Conservation (phyloP, 2,888 invertebrate species). For the Rhamphomyia laevipes region DNA sequence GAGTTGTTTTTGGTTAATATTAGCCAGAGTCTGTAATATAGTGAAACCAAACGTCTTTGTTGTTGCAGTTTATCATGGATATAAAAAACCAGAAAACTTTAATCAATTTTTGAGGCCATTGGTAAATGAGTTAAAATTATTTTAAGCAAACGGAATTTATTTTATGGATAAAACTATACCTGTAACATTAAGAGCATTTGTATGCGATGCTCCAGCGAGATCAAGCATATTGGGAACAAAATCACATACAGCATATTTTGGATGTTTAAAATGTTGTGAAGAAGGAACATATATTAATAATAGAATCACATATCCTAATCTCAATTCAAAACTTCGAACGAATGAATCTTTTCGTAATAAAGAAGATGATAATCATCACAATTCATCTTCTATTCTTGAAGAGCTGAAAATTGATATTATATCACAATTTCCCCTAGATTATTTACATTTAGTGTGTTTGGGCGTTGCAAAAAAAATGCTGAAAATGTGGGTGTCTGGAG, state of each 20-base stretch:
- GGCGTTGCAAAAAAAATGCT: too few species aligned
- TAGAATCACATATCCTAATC: constrained; percentile 9
- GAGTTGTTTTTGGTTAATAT: too few species aligned
- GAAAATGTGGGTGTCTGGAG: too few species aligned
- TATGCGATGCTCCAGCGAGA: background rate
- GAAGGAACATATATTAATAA: constrained; percentile 13
- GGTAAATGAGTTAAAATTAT: background rate
- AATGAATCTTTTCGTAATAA: constrained; percentile 7
- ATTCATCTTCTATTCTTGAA: constrained; percentile 12
- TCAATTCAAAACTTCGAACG: constrained; percentile 1
- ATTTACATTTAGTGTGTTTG: too few species aligned
- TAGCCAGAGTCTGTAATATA: too few species aligned
- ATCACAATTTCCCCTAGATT: too few species aligned
- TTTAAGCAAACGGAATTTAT: background rate
- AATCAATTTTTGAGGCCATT: background rate
- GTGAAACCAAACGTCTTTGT: too few species aligned
- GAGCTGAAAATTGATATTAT: too few species aligned
- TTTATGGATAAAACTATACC: background rate
- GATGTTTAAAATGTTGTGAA: constrained; percentile 8
- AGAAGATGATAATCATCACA: constrained; percentile 14
- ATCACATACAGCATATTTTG: constrained; percentile 8
- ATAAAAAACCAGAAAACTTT: background rate
- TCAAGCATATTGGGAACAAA: background rate
- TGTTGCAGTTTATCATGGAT: too few species aligned
- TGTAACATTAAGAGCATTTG: background rate